A percentile compares a stretch with the other conserved stretches of the same genome.
Conservation (phyloP, 1,140 invertebrate species). For the Anoplophora glabripennis region DNA sequence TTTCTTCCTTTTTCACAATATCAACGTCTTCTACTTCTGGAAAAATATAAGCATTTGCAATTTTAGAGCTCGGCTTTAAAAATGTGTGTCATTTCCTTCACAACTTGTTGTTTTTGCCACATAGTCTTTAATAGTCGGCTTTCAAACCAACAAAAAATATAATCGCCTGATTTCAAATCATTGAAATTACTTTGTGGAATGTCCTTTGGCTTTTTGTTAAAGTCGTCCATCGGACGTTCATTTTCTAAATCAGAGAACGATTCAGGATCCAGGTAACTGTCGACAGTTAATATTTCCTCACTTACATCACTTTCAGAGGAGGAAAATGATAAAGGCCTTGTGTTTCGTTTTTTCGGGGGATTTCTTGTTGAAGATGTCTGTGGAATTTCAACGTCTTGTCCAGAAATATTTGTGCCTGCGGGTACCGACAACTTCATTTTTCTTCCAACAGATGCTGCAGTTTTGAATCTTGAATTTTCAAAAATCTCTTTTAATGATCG, state of each 20-base stretch:
- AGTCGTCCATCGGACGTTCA: neutral
- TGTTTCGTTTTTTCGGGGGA: slow-evolving; percentile 6
- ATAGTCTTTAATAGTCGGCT: too few relatives aligned
- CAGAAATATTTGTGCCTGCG: slow-evolving; percentile 9
- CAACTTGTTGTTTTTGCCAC: too few relatives aligned
- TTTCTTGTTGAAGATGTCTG: slow-evolving; percentile 8
- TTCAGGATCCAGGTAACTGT: slow-evolving; percentile 11
- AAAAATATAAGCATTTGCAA: too few relatives aligned
- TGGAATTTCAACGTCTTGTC: neutral
- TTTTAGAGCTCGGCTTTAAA: too few relatives aligned
- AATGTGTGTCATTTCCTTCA: too few relatives aligned
- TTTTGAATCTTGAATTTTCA: slow-evolving; percentile 10
- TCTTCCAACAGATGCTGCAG: neutral
- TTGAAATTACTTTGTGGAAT: too few relatives aligned
- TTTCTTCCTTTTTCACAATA: too few relatives aligned
- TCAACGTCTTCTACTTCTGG: too few relatives aligned
- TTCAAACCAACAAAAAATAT: too few relatives aligned
- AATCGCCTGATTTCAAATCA: too few relatives aligned
- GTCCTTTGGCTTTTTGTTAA: neutral
- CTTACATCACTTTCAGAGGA: slow-evolving; percentile 9
- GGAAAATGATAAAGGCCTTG: neutral
- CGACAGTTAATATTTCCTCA: slow-evolving; percentile 11
- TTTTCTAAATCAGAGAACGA: slow-evolving; percentile 18
- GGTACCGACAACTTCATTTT: slow-evolving; percentile 14
- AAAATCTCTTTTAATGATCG: slow-evolving; percentile 10